Evolutionary conservation across 92 coral and sea anemone genomes (phyloP), one percentile per base, ranked within the genome.

Genomic region (Hydrozoanthus gracilis): DNA sequence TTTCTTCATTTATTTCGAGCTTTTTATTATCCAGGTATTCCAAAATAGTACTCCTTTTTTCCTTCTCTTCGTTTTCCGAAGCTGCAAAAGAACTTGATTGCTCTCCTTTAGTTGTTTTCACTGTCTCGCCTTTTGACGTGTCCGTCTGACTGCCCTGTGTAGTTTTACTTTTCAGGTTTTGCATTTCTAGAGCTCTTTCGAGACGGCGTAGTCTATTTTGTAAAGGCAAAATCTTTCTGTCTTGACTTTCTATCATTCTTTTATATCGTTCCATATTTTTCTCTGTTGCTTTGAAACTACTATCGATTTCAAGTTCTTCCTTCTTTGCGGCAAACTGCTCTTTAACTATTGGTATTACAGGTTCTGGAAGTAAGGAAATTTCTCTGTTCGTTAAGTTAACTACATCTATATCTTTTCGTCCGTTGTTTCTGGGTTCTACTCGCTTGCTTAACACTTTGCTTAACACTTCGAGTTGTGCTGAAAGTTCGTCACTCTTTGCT

Each of bases 201-300:
- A 92, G 87, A 15, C 94, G 50, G 10, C 39, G 61, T 20, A 74
- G 58, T 83, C 92, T 94, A 58, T 89, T 86, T 45, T 88, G 67
- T 52, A 94, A 90, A 27, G 98, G 98, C 16, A 44, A 48, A n/a
- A 83, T 47, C 27, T 93, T 90, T 15, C 73, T 73, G 35, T 71
- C 78, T 54, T 87, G 92, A 56, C 83, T 88, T 76, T 90, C 85
- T 44, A 89, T 52, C 92, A 94, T 88, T 78, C 93, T 83, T 8
- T 70, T 51, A 62, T 69, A 86, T 46, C 91, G 72, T 8, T 77
- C 91, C 75, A 84, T 74, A 3, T 92, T 92, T 18, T 80, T 86
- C 61, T 79, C 80, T 7, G 84, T 71, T 51, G 73, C 86, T 84
- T 83, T 64, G 8, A 88, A 58, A 46, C 68, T 58, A 11, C 83